Conservation (phyloP, 1,140 invertebrate species). For the Zaprionus africanus region DNA sequence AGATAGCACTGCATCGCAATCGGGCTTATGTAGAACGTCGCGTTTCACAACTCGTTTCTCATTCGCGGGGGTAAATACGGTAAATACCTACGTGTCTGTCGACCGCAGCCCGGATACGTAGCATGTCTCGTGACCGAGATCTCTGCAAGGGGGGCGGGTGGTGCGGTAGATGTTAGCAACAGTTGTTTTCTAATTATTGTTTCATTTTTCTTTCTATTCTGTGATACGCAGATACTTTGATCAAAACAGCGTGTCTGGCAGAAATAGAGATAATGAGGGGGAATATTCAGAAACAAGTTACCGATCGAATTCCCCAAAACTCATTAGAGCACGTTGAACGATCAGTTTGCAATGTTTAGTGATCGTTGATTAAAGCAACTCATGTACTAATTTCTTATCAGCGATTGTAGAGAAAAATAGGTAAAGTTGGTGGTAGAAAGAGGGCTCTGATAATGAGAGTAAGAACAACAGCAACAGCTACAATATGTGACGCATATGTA, state of each 20-base stretch:
- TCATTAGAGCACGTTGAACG: conserved; percentile 7
- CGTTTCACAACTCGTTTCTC: conserved; percentile 18
- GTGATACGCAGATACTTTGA: neutral
- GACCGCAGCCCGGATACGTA: conserved; percentile 10
- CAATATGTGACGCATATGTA: neutral
- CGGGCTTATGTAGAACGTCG: conserved; percentile 11
- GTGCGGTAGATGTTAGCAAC: neutral
- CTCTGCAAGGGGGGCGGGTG: neutral
- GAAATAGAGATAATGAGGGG: neutral
- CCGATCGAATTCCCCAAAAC: neutral
- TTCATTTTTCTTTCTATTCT: neutral
- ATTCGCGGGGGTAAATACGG: conserved; percentile 13
- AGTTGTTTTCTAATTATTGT: neutral
- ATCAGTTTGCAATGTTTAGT: conserved; percentile 15
- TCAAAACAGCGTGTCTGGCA: no score
- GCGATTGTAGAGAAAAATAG: conserved; percentile 18
- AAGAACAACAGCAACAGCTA: neutral
- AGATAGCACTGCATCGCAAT: conserved; percentile 1
- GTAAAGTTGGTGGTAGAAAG: neutral
- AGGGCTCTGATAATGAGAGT: neutral
- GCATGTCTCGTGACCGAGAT: conserved; percentile 8
- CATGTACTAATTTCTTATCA: conserved; percentile 20
- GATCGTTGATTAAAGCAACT: conserved; percentile 28
- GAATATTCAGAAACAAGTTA: neutral
- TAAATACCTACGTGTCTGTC: conserved; percentile 2